phyloP scores from a whole-genome alignment of 2,888 invertebrate genomes.

The Tachina grossa region DNA sequence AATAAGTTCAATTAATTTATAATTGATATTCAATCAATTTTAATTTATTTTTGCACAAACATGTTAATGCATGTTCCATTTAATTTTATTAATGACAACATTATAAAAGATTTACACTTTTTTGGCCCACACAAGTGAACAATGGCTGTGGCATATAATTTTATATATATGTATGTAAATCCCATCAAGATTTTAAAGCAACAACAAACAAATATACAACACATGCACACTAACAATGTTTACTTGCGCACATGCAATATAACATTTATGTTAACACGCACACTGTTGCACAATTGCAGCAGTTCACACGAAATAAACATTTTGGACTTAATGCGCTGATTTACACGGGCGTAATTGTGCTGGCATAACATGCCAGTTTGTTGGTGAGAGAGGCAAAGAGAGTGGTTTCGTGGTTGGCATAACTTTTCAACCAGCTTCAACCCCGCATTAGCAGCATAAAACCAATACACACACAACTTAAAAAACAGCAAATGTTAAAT shows the following conservation, averaged over 20 bases:
- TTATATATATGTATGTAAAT: conserved; percentile 5
- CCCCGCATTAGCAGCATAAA: no score
- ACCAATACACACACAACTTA: no score
- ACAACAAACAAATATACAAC: background rate
- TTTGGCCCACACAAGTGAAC: conserved; percentile 1
- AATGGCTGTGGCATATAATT: conserved; percentile 3
- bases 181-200: conserved; percentile 36
- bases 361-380: no score
- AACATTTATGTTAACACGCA: background rate
- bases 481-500: no score
- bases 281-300: background rate
- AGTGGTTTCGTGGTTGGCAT: no score
- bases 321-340: conserved; percentile 32
- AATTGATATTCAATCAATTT: conserved; percentile 68
- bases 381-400: no score
- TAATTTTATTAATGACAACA: conserved; percentile 62
- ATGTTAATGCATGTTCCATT: conserved; percentile 65
- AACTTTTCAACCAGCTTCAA: no score
- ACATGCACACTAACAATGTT: background rate
- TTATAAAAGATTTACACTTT: conserved; percentile 59
- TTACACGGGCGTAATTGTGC: no score
- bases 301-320: conserved; percentile 9
- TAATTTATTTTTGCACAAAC: conserved; percentile 58
- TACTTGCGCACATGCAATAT: background rate
- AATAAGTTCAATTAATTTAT: conserved; percentile 65